These are phyloP conservation scores for Heliconius cydno DNA, from an alignment of 2,888 invertebrate genomes.

Conservation along the genomic window DNA sequence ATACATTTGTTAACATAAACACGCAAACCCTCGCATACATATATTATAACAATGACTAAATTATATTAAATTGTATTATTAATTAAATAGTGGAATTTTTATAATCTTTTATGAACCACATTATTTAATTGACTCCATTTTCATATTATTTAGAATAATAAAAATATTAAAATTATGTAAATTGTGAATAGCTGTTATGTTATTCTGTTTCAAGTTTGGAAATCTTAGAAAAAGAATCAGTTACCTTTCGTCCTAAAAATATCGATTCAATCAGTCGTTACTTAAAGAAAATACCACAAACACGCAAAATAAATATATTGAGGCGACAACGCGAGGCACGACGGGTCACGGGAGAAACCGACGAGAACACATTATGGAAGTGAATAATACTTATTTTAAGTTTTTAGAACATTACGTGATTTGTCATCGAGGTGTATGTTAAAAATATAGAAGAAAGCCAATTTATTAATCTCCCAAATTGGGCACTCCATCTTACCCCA, in stretches of 20 bases:
- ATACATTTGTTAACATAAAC: background rate
- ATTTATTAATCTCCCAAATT: no score
- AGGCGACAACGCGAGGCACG: no score
- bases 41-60: background rate
- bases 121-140: background rate
- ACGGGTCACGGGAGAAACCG: no score
- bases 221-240: background rate
- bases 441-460: no score
- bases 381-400: no score
- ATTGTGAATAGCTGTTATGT: background rate
- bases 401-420: no score
- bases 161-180: background rate
- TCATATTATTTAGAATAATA: background rate
- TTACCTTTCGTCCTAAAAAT: background rate
- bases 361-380: no score
- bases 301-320: background rate
- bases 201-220: background rate
- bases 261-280: no score
- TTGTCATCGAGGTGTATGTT: no score
- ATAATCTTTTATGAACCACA: background rate
- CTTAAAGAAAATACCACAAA: background rate
- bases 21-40: background rate
- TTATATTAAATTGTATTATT: background rate
- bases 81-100: background rate
- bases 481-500: no score